Conservation (phyloP, 2,113 vertebrate species). For the Apaloderma vittatum region DNA sequence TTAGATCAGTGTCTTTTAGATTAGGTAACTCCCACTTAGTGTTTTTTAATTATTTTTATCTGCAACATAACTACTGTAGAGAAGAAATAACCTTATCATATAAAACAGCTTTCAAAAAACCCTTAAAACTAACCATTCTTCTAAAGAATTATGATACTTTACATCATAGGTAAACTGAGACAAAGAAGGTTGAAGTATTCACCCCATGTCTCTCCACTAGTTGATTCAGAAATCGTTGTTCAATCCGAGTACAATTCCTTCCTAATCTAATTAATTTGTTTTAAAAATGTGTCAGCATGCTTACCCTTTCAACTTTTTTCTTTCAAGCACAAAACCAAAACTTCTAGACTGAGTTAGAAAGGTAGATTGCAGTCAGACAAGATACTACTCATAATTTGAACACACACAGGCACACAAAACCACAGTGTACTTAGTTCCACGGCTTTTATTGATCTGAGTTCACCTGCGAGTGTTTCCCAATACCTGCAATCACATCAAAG, state of each 20-base stretch:
- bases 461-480: slow-evolving; percentile 2
- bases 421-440: not conserved
- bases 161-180: not conserved
- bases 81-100: not conserved
- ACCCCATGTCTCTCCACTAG: not conserved
- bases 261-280: not conserved
- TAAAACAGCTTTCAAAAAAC: not conserved
- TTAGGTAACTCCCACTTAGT: not conserved
- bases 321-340: not conserved
- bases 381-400: not conserved
- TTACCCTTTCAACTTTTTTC: not conserved
- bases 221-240: not conserved
- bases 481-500: not conserved
- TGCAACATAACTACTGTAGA: not conserved
- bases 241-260: not conserved
- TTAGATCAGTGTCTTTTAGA: not conserved
- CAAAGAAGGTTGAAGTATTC: not conserved
- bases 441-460: not conserved
- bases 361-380: not conserved
- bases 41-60: not conserved
- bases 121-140: not conserved
- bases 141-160: not conserved
- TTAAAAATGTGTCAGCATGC: not conserved
- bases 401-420: not conserved
- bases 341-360: not conserved